Base-by-base conservation (phyloP, 2,797 vertebrate species). In the Pagetopsis macropterus region DNA sequence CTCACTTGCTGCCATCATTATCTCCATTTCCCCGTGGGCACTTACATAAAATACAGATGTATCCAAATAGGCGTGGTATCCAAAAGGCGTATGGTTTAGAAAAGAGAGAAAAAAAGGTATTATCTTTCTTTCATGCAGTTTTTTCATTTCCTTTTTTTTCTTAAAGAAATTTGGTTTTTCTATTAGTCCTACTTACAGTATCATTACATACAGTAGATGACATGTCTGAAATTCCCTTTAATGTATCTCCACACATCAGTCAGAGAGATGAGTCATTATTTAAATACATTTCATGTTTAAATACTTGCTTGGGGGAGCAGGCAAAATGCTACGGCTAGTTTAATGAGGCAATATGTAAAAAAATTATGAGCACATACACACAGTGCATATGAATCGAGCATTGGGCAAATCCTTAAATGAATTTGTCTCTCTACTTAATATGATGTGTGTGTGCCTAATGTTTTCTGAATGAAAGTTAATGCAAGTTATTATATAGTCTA, bases 251-350 rank as follows among this genome's bases (percentile, higher is more conserved):
- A 77, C 82, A 74, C 84, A 76, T 90, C 86, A 89, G 84, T 91
- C 84, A 84, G 84, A 91, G 83, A 87, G 79, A 93, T 92, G 90
- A 90, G 76, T 92, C 85, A 88, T 90, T 88, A 90, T 92, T 92
- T 90, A 91, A 92, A 93, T 94, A 94, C 72, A 89, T 86, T 88
- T 91, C 72, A 87, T 90, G 91, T 92, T 91, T 91, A 94, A 93
- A 94, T 94, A 92, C 86, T 87, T 83, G 82, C 88, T 91, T 89
- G 78, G 84, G 83, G 81, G 86, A 92, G 84, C 93, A 94, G 92
- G 93, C 93, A 93, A 93, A 94, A 93, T 83, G 89, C 89, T 93
- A 90, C 86, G 91, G 89, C 89, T 94, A 93, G 68, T 87, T 90
- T 81, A 86, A 89, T 90, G 87, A 90, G 82, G 84, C 78, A 87